phyloP scores from a whole-genome alignment of 2,797 vertebrate species.

The Pogoniulus pusillus region DNA sequence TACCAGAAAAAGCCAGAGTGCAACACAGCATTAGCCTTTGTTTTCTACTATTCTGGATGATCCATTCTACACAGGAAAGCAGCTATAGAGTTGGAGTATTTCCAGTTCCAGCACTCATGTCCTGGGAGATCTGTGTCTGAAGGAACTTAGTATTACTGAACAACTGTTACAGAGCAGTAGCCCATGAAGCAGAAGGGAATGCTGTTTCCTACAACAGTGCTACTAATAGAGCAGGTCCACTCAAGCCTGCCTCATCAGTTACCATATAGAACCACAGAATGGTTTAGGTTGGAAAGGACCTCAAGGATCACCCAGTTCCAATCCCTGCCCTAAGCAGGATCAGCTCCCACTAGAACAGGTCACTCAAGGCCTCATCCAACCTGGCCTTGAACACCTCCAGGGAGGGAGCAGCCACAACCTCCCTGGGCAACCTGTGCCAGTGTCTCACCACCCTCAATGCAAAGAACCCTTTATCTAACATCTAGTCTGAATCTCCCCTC shows the following conservation, averaged over 20 bases:
- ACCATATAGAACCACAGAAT: too few species aligned
- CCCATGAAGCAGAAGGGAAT: neutral
- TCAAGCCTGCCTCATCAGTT: neutral
- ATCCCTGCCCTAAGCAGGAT: too few species aligned
- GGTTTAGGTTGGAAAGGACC: too few species aligned
- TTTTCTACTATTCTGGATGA: neutral
- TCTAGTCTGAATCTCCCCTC: too few species aligned
- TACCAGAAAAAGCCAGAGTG: neutral
- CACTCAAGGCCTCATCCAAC: too few species aligned
- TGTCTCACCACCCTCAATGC: too few species aligned
- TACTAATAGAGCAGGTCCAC: neutral
- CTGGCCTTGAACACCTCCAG: too few species aligned
- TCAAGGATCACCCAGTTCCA: too few species aligned
- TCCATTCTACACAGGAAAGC: neutral
- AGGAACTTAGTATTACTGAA: neutral
- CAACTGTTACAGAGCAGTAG: neutral
- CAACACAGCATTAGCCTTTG: neutral
- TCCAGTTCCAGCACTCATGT: neutral
- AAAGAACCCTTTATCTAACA: too few species aligned
- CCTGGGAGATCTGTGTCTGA: neutral
- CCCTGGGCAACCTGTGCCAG: too few species aligned
- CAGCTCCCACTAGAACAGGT: too few species aligned
- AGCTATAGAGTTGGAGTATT: neutral
- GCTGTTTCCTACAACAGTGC: neutral
- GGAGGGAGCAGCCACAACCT: too few species aligned